phyloP scores from a whole-genome alignment of 2,113 vertebrate species.

The Origma solitaria region DNA sequence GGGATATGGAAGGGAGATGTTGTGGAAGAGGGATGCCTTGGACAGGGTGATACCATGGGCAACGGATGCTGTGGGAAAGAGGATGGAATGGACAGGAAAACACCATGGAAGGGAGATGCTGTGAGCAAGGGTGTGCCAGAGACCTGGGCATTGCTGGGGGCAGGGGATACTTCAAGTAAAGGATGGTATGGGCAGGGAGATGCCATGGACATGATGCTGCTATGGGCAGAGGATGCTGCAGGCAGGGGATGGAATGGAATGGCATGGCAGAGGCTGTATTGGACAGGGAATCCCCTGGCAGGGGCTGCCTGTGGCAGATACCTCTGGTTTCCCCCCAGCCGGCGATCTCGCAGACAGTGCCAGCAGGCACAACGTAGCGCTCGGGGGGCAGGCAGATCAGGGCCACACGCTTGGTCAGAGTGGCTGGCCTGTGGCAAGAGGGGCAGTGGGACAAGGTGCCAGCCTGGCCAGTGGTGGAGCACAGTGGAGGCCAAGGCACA shows the following conservation, averaged over 20 bases:
- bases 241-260: neutral
- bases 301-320: neutral
- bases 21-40: neutral
- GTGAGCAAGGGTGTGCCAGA: neutral
- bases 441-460: neutral
- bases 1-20: too few species aligned
- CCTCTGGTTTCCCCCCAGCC: conserved; percentile 95
- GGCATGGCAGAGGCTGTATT: neutral
- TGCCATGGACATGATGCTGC: neutral
- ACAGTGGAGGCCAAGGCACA: rapidly evolving
- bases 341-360: conserved; percentile 86
- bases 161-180: neutral
- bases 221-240: neutral
- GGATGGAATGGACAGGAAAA: neutral
- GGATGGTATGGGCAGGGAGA: neutral
- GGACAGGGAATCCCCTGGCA: neutral
- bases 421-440: conserved; percentile 69
- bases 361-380: conserved; percentile 80
- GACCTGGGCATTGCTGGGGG: too few species aligned
- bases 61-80: neutral
- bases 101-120: neutral
- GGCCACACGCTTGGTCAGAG: conserved; percentile 84
- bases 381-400: conserved; percentile 93
- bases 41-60: neutral
- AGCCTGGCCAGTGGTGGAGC: neutral